Evolutionary conservation across 2,888 invertebrate species (phyloP), one percentile per base, ranked within the genome.

Genomic region (Troides helena): DNA sequence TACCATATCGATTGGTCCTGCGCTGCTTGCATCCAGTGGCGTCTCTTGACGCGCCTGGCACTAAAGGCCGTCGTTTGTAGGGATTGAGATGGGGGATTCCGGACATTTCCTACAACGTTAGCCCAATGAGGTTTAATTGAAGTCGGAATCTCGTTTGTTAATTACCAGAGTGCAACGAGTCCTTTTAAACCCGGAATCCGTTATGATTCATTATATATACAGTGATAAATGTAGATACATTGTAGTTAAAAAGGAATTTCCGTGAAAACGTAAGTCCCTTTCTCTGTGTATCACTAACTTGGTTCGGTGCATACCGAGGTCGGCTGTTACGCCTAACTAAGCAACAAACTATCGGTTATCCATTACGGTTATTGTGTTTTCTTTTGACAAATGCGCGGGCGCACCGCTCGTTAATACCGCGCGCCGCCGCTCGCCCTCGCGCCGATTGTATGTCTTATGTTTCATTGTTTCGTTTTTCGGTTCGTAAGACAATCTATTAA

Each of bases 331-430:
- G 75, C 75, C 83, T 86, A 90, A 90, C 91, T 88, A 88, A 86
- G 85, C 83, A 82, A 85, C 88, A 81, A 88, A 89, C 89, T 88
- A 89, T 88, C 77, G 86, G 89, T 88, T 89, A 92, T 91, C 87
- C 87, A 90, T 91, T 84, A 88, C 84, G 81, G 81, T 85, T 86
- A 90, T 90, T 91, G 90, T 91, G 81, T 87, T 83, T 85, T 85
- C 84, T 84, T 87, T 86, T 90, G 91, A 91, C 87, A 88, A 92
- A 91, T 90, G 87, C 76, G 75, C 78, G 71, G 67, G 77, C 78
- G 80, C 84, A 76, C 73, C 74, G 74, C 84, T 85, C 82, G 86
- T 88, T 87, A 86, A 86, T 87, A 82, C 77, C 73, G 72, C 73
- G 72, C 73, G 72, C 69, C 30, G 71, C 57, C 62, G 25, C 67